A percentile compares a stretch with the other conserved stretches of the same genome.
Evolutionary conservation across 2,797 vertebrate species (phyloP).

Genomic region (Iguana delicatissima): DNA sequence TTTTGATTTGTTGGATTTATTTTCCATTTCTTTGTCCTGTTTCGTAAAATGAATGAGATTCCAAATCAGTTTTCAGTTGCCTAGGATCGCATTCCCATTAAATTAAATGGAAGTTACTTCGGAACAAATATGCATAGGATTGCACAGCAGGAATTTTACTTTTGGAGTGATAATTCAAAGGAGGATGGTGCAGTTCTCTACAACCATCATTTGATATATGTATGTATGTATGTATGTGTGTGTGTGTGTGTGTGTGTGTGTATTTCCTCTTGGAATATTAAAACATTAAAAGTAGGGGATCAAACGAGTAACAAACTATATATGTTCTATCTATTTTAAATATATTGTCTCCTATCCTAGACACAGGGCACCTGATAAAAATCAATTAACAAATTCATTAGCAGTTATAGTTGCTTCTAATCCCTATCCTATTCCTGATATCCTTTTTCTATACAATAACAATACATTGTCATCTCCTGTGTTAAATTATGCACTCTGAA

Average conservation of each 20-base stretch:
- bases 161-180: not conserved
- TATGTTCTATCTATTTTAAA: constrained; percentile 22
- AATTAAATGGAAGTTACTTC: not conserved
- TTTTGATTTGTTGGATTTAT: not conserved
- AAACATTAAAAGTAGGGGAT: not conserved
- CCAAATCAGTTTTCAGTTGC: not conserved
- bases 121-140: not conserved
- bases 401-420: not conserved
- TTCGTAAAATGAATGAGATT: not conserved
- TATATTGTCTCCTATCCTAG: constrained; percentile 6
- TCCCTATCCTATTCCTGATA: not conserved
- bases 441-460: not conserved
- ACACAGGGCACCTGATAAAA: constrained; percentile 22
- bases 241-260: too few relatives aligned
- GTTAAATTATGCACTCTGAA: constrained; percentile 1
- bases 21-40: not conserved
- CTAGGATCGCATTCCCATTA: not conserved
- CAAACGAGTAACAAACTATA: constrained; percentile 17
- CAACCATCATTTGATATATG: accelerated
- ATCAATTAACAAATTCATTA: constrained; percentile 32
- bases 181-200: not conserved
- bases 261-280: constrained; percentile 15
- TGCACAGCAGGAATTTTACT: not conserved
- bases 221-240: too few relatives aligned
- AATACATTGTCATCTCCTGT: not conserved